Base-by-base conservation (phyloP, 2,888 invertebrate genomes). In the Melanchra persicariae region DNA sequence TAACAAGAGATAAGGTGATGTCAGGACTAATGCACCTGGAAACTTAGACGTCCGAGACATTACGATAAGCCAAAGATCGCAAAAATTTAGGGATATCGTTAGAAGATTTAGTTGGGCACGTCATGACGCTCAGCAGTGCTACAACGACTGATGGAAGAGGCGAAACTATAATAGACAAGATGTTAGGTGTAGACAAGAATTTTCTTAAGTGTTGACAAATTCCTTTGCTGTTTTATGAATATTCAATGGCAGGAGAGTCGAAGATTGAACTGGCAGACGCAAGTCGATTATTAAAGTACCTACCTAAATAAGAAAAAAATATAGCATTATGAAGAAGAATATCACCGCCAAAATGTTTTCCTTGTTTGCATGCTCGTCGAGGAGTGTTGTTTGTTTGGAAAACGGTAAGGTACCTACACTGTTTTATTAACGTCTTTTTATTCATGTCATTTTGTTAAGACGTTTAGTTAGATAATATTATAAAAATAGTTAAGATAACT, bases 1-100 rank as follows among this genome's bases (percentile, higher is more conserved):
- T 58, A 94, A 94, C 91, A 90, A 91, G 51, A 67, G 8, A 62
- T 61, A 1, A 57, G 5, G 30, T 26, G 15, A 59, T 2, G 2
- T 60, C 43, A 60, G 10, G 1, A 34, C 5, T 2, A 24, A 26
- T 2, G 45, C 2, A 45, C 45, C 1, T 17, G 37, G 37, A 37
- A n/a, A n/a, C n/a, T n/a, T n/a, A n/a, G n/a, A n/a, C n/a, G n/a
- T n/a, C n/a, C n/a, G n/a, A n/a, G n/a, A n/a, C n/a, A n/a, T n/a
- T n/a, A n/a, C n/a, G n/a, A n/a, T n/a, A n/a, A n/a, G n/a, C n/a
- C n/a, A n/a, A n/a, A n/a, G 1, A 37, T 37, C 37, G 37, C 10
- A 10, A 37, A 37, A 9, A 45, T 47, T n/a, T 9, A 22, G 47
- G 47, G 6, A 47, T 0, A 49, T 0, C n/a, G 1, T 2, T 0